Base-by-base conservation (phyloP, 2,888 invertebrate genomes). In the Trilocha varians region DNA sequence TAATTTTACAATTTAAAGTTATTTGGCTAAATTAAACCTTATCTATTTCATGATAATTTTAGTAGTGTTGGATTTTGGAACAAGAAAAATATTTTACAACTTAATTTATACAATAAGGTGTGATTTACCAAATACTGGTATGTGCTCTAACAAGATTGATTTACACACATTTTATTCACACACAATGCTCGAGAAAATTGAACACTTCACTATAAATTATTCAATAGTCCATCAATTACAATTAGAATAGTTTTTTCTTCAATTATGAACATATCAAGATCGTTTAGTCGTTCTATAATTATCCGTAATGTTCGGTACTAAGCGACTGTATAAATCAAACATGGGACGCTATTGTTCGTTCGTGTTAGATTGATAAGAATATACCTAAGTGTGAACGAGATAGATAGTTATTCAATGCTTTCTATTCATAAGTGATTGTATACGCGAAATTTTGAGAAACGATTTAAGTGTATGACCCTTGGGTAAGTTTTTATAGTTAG, bases 311-410 rank as follows among this genome's bases (percentile, higher is more conserved):
- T 79, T 84, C 77, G 37, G 77, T 79, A 82, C 85, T 84, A 84
- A 85, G 83, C 84, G 85, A 80, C 74, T 82, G 76, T 79, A 83
- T 84, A 85, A 85, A 85, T 85, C 85, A 84, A 83, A 85, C 80
- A 83, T 78, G 82, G 78, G 80, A 78, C 70, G 76, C 84, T 85
- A 80, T 84, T 84, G 83, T 85, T 85, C 83, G 85, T 82, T 84
- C 82, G 75, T 70, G 82, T 78, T 79, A 80, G 82, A 85, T 85
- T 85, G 85, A 85, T 84, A 80, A 82, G 79, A 78, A 78, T 78
- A 78, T 78, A 73, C 79, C 73, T 72, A 67, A 79, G 85, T 80
- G 85, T 77, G 82, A 85, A 80, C 67, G 85, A 69, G 85, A 84
- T 67, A 75, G 83, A 77, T 76, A 79, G 73, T 59, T 69, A 72